Percentiles rank a stretch among this genome's conserved stretches.
Conservation (phyloP, 1,140 invertebrate species). For the Theocolax elegans region DNA sequence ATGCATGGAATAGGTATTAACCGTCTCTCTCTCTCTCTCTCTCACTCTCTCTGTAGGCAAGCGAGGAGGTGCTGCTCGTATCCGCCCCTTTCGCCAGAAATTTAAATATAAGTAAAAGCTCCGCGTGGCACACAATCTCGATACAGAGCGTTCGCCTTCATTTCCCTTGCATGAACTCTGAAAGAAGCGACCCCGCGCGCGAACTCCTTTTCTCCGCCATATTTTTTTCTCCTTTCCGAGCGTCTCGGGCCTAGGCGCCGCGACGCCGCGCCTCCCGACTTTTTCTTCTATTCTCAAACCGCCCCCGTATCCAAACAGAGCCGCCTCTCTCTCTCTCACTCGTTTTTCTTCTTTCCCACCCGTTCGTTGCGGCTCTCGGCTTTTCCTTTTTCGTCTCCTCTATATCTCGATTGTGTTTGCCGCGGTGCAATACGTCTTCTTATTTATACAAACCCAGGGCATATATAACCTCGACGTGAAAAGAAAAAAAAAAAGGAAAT, state of each 20-base stretch:
- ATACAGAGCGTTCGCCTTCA: slow-evolving; percentile 57
- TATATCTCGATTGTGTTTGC: slow-evolving; percentile 24
- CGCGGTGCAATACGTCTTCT: slow-evolving; percentile 10
- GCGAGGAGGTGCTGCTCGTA: slow-evolving; percentile 34
- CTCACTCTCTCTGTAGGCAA: not conserved
- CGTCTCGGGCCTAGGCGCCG: slow-evolving; percentile 45
- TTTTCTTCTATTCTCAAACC: slow-evolving; percentile 40
- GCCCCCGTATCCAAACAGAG: not conserved
- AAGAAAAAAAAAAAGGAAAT: no score
- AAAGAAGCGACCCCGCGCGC: slow-evolving; percentile 48
- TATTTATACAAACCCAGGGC: slow-evolving; percentile 24
- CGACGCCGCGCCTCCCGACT: slow-evolving; percentile 38
- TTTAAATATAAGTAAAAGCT: slow-evolving; percentile 67
- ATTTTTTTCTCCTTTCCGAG: not conserved
- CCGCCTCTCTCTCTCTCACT: slow-evolving; percentile 5
- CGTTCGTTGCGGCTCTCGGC: not conserved
- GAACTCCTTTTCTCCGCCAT: not conserved
- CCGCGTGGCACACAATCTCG: slow-evolving; percentile 54
- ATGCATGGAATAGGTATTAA: slow-evolving; percentile 42
- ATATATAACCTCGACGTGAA: not conserved
- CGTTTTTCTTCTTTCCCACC: slow-evolving; percentile 24
- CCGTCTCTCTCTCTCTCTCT: not conserved
- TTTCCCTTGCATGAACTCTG: slow-evolving; percentile 67
- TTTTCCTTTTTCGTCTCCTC: slow-evolving; percentile 21
- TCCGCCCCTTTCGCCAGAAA: slow-evolving; percentile 54